A percentile compares a stretch with the other conserved stretches of the same genome.
phyloP scores from a whole-genome alignment of 2,888 invertebrate genomes.

The Clivina fossor region DNA sequence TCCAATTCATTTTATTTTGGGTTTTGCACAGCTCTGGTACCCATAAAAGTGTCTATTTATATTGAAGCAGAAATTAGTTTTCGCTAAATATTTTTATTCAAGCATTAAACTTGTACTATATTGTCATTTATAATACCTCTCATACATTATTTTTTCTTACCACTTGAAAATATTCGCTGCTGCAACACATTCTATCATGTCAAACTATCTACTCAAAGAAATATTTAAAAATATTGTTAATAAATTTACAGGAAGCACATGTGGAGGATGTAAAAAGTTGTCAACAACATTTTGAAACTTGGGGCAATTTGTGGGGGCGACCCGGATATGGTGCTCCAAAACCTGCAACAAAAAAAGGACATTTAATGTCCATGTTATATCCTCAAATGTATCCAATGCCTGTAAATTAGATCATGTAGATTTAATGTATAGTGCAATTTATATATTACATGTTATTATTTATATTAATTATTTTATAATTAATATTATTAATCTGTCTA shows the following conservation, averaged over 20 bases:
- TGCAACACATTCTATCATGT: no score
- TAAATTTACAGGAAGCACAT: constrained; percentile 58
- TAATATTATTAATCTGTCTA: no score
- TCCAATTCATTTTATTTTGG: no score
- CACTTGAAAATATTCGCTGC: no score
- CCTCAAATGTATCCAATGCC: constrained; percentile 47
- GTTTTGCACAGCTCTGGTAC: no score
- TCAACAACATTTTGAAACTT: constrained; percentile 71
- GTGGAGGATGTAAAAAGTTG: constrained; percentile 66
- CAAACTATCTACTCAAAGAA: no score
- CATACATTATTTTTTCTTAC: no score
- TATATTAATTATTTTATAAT: background rate
- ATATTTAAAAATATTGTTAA: constrained; percentile 1
- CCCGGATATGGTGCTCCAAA: constrained; percentile 68
- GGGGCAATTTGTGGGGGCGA: constrained; percentile 77
- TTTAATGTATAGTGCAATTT: background rate
- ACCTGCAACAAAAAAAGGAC: constrained; percentile 46
- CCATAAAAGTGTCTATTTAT: no score
- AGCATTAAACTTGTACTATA: no score
- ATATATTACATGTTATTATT: background rate
- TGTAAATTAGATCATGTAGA: constrained; percentile 41
- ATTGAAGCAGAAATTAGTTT: no score
- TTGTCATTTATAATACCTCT: no score
- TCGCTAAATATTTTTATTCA: no score
- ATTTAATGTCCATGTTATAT: constrained; percentile 45